Percentiles rank a stretch among this genome's conserved stretches.
These are phyloP conservation scores for Pomacea canaliculata DNA, from an alignment of 2,888 invertebrate species.

Conservation along the genomic window DNA sequence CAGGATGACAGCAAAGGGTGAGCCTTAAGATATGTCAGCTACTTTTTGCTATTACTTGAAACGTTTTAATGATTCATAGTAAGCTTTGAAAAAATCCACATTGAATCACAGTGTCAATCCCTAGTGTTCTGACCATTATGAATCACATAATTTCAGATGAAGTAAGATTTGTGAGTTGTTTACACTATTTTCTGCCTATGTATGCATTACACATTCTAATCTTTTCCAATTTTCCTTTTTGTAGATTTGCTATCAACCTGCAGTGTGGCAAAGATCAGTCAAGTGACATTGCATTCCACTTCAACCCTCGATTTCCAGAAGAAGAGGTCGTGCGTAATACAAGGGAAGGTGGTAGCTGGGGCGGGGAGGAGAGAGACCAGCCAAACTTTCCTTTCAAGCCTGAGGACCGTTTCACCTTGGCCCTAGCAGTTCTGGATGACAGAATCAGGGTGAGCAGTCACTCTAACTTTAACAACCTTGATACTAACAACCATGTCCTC, in stretches of 20 bases:
- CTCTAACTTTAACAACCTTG: background rate
- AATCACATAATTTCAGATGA: too few species aligned
- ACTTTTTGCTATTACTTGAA: too few species aligned
- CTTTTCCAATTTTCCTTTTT: background rate
- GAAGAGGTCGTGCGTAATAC: conserved; percentile 40
- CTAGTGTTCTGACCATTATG: too few species aligned
- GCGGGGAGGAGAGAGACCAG: conserved; percentile 48
- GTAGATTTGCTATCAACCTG: conserved; percentile 49
- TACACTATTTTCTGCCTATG: too few species aligned
- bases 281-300: conserved; percentile 46
- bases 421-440: conserved; percentile 39
- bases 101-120: too few species aligned
- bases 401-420: conserved; percentile 46
- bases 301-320: conserved; percentile 47
- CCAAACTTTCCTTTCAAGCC: conserved; percentile 48
- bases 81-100: too few species aligned
- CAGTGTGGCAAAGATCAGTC: conserved; percentile 34
- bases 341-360: conserved; percentile 45
- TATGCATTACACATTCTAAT: too few species aligned
- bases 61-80: too few species aligned
- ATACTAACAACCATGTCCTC: background rate
- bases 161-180: too few species aligned
- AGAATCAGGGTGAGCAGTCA: conserved; percentile 39
- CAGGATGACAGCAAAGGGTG: conserved; percentile 47
- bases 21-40: background rate